phyloP scores from a whole-genome alignment of 1,140 invertebrate species.

The Kradibia gibbosae region DNA sequence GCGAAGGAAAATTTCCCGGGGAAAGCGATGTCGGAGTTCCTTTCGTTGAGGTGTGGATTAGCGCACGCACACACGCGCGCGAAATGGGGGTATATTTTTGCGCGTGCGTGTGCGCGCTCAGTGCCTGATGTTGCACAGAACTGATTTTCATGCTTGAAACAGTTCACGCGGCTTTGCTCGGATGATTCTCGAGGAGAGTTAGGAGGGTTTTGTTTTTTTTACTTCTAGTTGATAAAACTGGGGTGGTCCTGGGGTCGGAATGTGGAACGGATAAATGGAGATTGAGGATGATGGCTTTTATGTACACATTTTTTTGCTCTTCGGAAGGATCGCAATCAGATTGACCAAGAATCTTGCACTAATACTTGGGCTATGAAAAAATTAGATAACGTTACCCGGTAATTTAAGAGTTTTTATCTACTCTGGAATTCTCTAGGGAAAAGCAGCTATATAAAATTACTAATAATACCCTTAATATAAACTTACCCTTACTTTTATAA shows the following conservation, averaged over 20 bases:
- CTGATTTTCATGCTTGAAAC: conserved; percentile 44
- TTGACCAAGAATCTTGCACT: background rate
- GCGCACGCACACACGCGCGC: background rate
- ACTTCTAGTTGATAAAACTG: background rate
- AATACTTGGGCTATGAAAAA: background rate
- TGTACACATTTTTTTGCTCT: background rate
- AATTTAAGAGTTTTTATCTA: background rate
- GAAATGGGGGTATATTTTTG: background rate
- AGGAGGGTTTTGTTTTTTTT: conserved; percentile 12
- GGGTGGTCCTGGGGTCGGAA: background rate
- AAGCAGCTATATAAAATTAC: no score
- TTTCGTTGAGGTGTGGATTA: background rate
- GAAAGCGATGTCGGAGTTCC: background rate
- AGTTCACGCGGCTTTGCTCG: conserved; percentile 23
- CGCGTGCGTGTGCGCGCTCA: background rate
- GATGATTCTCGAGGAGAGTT: conserved; percentile 19
- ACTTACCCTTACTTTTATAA: no score
- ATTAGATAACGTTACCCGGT: background rate
- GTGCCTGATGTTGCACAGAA: conserved; percentile 7
- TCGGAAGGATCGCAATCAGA: background rate
- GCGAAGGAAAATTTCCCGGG: conserved; percentile 35
- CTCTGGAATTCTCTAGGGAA: background rate
- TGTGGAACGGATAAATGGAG: background rate
- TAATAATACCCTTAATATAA: no score
- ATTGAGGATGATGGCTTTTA: background rate